Conservation (phyloP, 1,140 invertebrate genomes). For the Aphelenchoides avenae region DNA sequence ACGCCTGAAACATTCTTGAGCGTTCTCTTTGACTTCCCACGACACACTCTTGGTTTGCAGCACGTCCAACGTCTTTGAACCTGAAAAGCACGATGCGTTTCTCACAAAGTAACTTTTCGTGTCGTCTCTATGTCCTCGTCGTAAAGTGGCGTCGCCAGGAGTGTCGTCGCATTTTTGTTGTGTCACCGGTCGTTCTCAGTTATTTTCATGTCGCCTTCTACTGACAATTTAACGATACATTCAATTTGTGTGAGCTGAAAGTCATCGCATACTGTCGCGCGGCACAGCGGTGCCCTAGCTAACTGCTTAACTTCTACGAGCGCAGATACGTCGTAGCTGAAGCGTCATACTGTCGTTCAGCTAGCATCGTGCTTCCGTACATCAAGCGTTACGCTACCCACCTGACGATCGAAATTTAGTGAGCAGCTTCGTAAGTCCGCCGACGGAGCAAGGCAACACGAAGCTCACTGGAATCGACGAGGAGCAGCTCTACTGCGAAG, state of each 20-base stretch:
- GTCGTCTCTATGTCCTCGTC: slow-evolving; percentile 16
- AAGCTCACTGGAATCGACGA: slow-evolving; percentile 43
- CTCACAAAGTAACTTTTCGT: slow-evolving; percentile 20
- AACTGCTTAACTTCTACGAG: no score
- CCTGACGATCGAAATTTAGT: no score
- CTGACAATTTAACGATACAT: neutral
- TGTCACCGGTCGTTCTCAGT: slow-evolving; percentile 9
- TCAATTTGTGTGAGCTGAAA: slow-evolving; percentile 18
- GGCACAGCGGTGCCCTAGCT: no score
- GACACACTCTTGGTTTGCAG: slow-evolving; percentile 11
- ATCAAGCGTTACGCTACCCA: no score
- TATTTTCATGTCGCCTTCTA: neutral
- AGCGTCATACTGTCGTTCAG: slow-evolving; percentile 3
- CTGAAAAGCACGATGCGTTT: slow-evolving; percentile 17
- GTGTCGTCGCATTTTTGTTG: slow-evolving; percentile 18
- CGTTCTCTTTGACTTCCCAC: slow-evolving; percentile 1
- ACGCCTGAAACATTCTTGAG: slow-evolving; percentile 6
- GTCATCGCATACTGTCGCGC: no score
- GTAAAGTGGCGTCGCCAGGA: slow-evolving; percentile 14
- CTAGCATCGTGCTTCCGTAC: neutral
- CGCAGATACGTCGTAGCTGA: no score
- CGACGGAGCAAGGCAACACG: slow-evolving; percentile 25
- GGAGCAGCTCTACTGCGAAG: slow-evolving; percentile 28
- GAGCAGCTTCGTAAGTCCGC: slow-evolving; percentile 48
- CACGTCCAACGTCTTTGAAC: slow-evolving; percentile 12